phyloP scores from a whole-genome alignment of 2,888 invertebrate genomes.

The Argyra leucocephala region DNA sequence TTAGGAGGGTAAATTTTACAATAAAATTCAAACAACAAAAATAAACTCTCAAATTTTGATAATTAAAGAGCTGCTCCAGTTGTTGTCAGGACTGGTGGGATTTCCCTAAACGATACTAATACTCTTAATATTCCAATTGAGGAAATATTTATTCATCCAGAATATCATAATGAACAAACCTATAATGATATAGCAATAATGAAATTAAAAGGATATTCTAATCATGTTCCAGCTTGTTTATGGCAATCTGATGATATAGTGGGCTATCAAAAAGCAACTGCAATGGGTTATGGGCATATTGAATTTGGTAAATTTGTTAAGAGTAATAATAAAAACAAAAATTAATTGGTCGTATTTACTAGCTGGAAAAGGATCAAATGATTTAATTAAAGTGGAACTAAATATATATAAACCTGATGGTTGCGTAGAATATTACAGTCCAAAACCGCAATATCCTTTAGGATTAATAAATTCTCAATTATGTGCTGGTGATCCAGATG shows the following conservation, averaged over 20 bases:
- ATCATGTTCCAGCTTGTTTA: not conserved
- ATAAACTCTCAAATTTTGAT: constrained; percentile 9
- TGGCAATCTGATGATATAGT: not conserved
- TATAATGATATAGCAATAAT: constrained; percentile 50
- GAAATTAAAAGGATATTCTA: constrained; percentile 20
- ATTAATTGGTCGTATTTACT: too few relatives aligned
- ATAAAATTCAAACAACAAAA: too few relatives aligned
- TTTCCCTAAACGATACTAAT: constrained; percentile 23
- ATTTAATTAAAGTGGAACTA: not conserved
- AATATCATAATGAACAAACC: constrained; percentile 39
- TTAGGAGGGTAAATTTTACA: constrained; percentile 29
- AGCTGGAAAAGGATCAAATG: constrained; percentile 2
- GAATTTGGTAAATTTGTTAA: constrained; percentile 7
- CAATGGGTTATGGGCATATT: constrained; percentile 23
- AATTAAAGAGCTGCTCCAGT: constrained; percentile 20
- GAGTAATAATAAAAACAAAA: too few relatives aligned
- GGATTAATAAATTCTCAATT: constrained; percentile 32
- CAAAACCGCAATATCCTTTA: constrained; percentile 11
- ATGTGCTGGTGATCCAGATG: constrained; percentile 32
- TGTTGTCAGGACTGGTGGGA: constrained; percentile 30
- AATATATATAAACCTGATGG: not conserved
- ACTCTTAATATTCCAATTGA: constrained; percentile 23
- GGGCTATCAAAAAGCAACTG: not conserved
- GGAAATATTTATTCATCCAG: constrained; percentile 39
- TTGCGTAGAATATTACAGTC: constrained; percentile 12